Evolutionary conservation across 2,888 invertebrate genomes (phyloP), one percentile per base, ranked within the genome.

Genomic region (Cryptocephalus moraei): DNA sequence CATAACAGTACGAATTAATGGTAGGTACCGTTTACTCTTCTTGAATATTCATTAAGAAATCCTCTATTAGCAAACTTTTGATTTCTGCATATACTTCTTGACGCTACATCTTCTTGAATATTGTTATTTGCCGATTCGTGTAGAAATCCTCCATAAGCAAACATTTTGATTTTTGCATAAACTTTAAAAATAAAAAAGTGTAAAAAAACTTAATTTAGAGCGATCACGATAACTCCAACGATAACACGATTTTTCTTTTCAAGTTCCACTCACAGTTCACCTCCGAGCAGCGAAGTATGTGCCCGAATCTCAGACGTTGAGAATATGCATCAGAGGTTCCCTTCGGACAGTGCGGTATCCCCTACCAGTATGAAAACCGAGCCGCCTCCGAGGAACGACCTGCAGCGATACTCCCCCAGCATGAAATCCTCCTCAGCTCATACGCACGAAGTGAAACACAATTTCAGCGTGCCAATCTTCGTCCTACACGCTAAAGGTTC

Each of bases 401-500:
- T 48, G 4, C 58, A 53, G 11, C 50, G 56, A 33, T 57, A 54
- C 41, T 60, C 59, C 8, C 57, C 62, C 8, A 53, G 44, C 33
- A 46, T 49, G 1, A 56, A 56, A 47, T 10, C 22, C 4, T 12
- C 36, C 4, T 41, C 50, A 31, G 49, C 43, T 34, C 52, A 59
- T 44, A 44, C 11, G n/a, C 11, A 47, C 42, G 54, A 57, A 33
- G 41, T 55, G 36, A 62, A 63, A 49, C 59, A 58, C 32, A 70
- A 70, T 11, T 74, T 79, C 54, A 77, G 79, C 43, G 84, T 93
- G 43, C 93, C 94, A 0, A 86, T 92, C 36, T 94, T 94, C 69
- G 92, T 91, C 3, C 74, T 94, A 34, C 91, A 93, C 68, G 80
- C 91, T n/a, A 82, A 84, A 53, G 92, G 93, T 38, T 78, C 82